Evolutionary conservation across 2,113 vertebrate species (phyloP).

Genomic region (Elephantulus edwardii): DNA sequence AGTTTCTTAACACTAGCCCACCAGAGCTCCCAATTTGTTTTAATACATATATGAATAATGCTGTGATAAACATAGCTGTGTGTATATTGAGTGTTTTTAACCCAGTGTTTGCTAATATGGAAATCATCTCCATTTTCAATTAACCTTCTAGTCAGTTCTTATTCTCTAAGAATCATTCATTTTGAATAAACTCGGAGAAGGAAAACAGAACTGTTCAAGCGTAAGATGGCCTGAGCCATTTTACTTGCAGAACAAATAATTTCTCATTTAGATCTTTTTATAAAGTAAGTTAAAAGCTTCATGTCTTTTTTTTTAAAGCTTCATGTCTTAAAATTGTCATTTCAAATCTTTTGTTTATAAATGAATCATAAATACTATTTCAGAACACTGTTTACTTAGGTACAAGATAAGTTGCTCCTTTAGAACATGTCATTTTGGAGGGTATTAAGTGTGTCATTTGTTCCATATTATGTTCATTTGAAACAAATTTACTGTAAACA

Average conservation of each 20-base stretch:
- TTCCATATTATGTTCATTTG: constrained; percentile 26
- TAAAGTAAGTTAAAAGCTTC: constrained; percentile 25
- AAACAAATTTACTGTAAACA: constrained; percentile 24
- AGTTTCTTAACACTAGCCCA: too few relatives aligned
- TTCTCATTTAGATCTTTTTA: constrained; percentile 35
- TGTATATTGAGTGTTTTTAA: constrained; percentile 39
- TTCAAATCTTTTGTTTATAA: constrained; percentile 49
- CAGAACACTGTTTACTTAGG: constrained; percentile 9
- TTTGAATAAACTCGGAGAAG: constrained; percentile 45
- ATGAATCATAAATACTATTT: constrained; percentile 21
- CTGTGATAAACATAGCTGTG: too few relatives aligned
- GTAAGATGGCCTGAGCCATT: constrained; percentile 21
- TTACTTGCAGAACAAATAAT: constrained; percentile 44
- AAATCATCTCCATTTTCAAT: constrained; percentile 55
- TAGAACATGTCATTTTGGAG: constrained; percentile 5
- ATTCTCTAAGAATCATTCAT: constrained; percentile 54
- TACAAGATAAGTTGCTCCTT: too few relatives aligned
- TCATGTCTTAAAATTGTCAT: neutral
- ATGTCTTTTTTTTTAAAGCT: constrained; percentile 43
- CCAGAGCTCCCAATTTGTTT: too few relatives aligned
- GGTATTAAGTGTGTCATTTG: constrained; percentile 6
- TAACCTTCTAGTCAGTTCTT: constrained; percentile 52
- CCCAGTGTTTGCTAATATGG: constrained; percentile 25
- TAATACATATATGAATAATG: too few relatives aligned
- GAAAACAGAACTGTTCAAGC: constrained; percentile 29